Percentiles rank a stretch among this genome's conserved stretches.
phyloP scores from a whole-genome alignment of 2,797 vertebrate genomes.

The Kryptopterus vitreolus region DNA sequence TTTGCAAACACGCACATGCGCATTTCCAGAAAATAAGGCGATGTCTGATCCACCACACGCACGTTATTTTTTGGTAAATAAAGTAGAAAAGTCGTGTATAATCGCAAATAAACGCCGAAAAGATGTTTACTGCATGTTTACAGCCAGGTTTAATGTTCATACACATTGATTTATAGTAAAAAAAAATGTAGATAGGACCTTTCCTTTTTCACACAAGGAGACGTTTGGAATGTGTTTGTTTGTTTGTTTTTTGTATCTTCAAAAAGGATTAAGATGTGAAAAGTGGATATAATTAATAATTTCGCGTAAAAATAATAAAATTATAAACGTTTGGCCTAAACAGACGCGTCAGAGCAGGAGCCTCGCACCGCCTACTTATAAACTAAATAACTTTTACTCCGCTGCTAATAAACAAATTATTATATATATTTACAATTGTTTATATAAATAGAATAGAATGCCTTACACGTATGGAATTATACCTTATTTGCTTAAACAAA shows the following conservation, averaged over 20 bases:
- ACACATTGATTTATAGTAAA: background rate
- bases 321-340: background rate
- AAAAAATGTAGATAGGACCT: background rate
- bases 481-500: background rate
- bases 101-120: background rate
- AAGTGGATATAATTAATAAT: background rate
- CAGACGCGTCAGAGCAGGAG: background rate
- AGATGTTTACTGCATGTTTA: background rate
- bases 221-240: background rate
- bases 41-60: background rate
- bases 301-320: background rate
- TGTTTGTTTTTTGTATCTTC: background rate
- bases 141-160: background rate
- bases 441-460: background rate
- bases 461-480: background rate
- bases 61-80: background rate
- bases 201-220: background rate
- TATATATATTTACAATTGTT: background rate
- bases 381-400: background rate
- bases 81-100: background rate
- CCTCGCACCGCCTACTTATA: background rate
- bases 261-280: background rate
- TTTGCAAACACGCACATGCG: background rate
- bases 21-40: background rate
- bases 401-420: background rate